These are phyloP conservation scores for Neolamprologus sp. DNA, from an alignment of 2,113 vertebrate genomes.

Conservation along the genomic window DNA sequence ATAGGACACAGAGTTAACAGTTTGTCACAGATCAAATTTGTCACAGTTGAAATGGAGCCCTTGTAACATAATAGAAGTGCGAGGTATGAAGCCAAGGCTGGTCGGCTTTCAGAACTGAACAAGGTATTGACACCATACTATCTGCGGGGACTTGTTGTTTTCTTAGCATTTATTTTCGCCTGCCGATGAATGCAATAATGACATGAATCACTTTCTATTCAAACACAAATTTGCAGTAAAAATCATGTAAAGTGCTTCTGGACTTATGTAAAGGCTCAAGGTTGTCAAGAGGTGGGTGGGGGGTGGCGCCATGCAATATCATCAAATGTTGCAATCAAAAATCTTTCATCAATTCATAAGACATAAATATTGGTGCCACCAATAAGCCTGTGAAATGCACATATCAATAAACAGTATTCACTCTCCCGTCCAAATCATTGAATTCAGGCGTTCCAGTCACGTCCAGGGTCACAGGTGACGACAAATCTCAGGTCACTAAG, in stretches of 20 bases:
- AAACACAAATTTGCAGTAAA: background rate
- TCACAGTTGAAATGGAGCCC: background rate
- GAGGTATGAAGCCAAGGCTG: background rate
- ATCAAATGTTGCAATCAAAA: background rate
- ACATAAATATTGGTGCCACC: background rate
- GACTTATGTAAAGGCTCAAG: background rate
- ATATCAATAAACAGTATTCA: background rate
- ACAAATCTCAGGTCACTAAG: background rate
- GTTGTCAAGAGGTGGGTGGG: background rate
- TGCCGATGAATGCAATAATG: background rate
- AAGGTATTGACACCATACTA: background rate
- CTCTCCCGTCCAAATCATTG: background rate
- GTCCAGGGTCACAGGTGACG: fast-evolving
- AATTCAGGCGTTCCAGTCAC: background rate
- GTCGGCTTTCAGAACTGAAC: background rate
- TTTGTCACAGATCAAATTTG: background rate
- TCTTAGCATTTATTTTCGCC: background rate
- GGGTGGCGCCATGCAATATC: background rate
- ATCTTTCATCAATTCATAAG: background rate
- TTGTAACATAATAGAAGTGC: background rate
- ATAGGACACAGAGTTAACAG: background rate
- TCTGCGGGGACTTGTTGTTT: fast-evolving
- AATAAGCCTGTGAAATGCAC: background rate
- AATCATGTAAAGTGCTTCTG: background rate
- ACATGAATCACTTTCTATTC: background rate